phyloP scores from a whole-genome alignment of 2,888 invertebrate species.

The Plemyria rubiginata region DNA sequence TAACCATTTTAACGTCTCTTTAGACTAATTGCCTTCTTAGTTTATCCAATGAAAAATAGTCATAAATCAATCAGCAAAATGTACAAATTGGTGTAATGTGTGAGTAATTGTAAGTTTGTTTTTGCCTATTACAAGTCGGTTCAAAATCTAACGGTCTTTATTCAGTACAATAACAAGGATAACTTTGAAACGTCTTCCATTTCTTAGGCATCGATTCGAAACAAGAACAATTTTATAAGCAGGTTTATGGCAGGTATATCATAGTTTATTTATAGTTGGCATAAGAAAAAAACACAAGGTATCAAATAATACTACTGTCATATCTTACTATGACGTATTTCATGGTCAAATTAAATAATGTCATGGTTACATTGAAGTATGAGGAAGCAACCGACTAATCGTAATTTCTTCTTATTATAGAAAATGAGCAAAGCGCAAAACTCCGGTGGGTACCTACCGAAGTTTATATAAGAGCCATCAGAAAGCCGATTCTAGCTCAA shows the following conservation, averaged over 20 bases:
- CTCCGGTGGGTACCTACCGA: slow-evolving; percentile 14
- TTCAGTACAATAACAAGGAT: no score
- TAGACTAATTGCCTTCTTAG: slow-evolving; percentile 39
- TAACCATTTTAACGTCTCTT: slow-evolving; percentile 43
- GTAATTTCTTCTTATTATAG: no score
- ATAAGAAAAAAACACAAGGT: not conserved
- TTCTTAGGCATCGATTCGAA: no score
- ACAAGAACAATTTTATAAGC: no score
- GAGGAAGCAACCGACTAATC: slow-evolving; percentile 28
- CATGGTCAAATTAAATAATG: slow-evolving; percentile 32
- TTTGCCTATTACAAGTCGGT: not conserved
- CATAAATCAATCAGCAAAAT: slow-evolving; percentile 16
- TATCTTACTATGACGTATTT: not conserved
- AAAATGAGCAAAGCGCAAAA: not conserved
- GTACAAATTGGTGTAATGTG: slow-evolving; percentile 3
- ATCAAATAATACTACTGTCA: not conserved
- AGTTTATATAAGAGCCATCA: slow-evolving; percentile 26
- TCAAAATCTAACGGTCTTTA: no score
- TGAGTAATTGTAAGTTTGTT: not conserved
- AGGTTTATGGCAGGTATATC: not conserved
- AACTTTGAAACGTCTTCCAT: no score
- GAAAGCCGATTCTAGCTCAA: no score
- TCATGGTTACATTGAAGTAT: slow-evolving; percentile 31
- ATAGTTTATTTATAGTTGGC: not conserved
- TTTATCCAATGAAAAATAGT: slow-evolving; percentile 7